Base-by-base conservation (phyloP, 2,888 invertebrate species). In the Orthosia incerta region DNA sequence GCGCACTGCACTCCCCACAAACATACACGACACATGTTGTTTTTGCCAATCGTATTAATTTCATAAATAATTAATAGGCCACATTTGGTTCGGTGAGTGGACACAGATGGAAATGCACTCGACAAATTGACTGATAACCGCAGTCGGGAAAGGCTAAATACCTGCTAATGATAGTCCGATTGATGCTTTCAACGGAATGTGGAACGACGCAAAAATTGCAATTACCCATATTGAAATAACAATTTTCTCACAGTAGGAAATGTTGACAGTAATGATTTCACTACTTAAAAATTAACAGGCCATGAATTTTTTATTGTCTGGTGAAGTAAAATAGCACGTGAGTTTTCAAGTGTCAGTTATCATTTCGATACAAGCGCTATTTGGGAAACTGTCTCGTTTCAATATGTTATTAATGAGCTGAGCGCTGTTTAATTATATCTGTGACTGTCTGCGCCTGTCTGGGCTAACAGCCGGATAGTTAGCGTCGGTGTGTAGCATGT, bases 91-190 rank as follows among this genome's bases (percentile, higher is more conserved):
- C 89, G 90, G 83, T 90, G 93, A 94, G 93, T 92, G 95, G 91
- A 88, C 90, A 88, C 92, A 92, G 94, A 93, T 94, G 93, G 92
- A 93, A 95, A 95, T 95, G 94, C 95, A 95, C 93, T 95, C 95
- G 91, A 88, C 94, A 95, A 96, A 96, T 96, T 96, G 95, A 95
- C 95, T 94, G 94, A 89, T 93, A 94, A 95, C 96, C 96, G 92
- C 96, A 96, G 91, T 91, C 92, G 90, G 93, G 92, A 95, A 95
- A 95, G 94, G 94, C 95, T 95, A 95, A 95, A 95, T 96, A 94
- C 92, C 94, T 91, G 94, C 94, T 95, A 95, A 95, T 96, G 95
- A 95, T 95, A 90, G 90, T 89, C 88, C 91, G 92, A 93, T 92
- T 93, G 93, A 92, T 89, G 92, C 88, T 91, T 89, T 91, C 87